Base-by-base conservation (phyloP, 92 coral and sea anemone species). In the Anthopleura xanthogrammica region DNA sequence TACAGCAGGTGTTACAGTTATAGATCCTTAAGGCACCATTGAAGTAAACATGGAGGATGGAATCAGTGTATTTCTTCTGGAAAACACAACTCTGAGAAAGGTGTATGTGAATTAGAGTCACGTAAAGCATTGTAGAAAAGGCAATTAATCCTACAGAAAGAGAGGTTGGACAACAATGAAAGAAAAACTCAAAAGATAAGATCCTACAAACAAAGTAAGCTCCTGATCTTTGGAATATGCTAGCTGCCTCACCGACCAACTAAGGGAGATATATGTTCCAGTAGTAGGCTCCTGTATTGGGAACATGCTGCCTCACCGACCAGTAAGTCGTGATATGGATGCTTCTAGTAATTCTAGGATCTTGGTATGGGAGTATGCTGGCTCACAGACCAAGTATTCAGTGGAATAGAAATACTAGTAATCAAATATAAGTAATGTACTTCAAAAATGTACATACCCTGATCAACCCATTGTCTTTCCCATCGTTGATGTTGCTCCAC, bases 41-140 rank as follows among this genome's bases (percentile, higher is more conserved):
- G 52, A 52, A 86, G 85, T 62, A 86, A 14, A 86, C 89, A 16
- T 46, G 85, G 0, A 86, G 81, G 40, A 75, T 39, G 14, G 89
- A 40, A 42, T 74, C 77, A 12, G 50, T 60, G 75, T 71, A 46
- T 1, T 76, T 81, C 85, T 86, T 86, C 1, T 36, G 50, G 9
- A 46, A 46, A 46, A 46, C 50, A 46, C 50, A 46, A 46, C 9
- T 9, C 50, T 46, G 50, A 29, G 36, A 29, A 29, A 29, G 36
- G 36, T 29, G 36, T 29, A 29, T 29, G 36, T 29, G 36, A 29
- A 29, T 29, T 29, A 29, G 36, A 29, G 36, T 29, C 1, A 29
- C 36, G 36, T 29, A 29, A 29, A 29, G 36, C 36, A 29, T 86
- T 86, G 4, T 24, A n/a, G 54, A 86, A 80, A 3, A 29, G 36